These are phyloP conservation scores for Mactra quadrangularis DNA, from an alignment of 1,140 invertebrate genomes.

Conservation along the genomic window DNA sequence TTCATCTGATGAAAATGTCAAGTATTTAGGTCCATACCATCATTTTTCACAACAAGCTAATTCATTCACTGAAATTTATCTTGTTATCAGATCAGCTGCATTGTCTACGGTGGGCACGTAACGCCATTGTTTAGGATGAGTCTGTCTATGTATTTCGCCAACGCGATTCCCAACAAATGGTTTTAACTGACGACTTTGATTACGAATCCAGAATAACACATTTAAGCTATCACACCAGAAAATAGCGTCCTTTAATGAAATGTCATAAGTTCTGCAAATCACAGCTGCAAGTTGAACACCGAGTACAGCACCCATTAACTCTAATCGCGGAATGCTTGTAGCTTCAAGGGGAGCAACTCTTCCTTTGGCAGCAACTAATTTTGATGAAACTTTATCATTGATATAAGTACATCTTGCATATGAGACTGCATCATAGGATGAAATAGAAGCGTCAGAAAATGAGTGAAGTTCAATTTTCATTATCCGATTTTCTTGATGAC, in stretches of 20 bases:
- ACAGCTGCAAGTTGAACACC: not conserved
- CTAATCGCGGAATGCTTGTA: slow-evolving; percentile 27
- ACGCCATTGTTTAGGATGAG: slow-evolving; percentile 35
- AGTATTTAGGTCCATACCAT: slow-evolving; percentile 41
- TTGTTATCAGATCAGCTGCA: slow-evolving; percentile 8
- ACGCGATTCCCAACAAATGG: slow-evolving; percentile 48
- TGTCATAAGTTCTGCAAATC: slow-evolving; percentile 8
- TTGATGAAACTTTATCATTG: not conserved
- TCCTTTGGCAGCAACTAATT: slow-evolving; percentile 16
- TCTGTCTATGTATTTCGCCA: slow-evolving; percentile 18
- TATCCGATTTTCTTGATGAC: too few species aligned
- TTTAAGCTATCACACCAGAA: slow-evolving; percentile 53
- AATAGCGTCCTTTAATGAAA: not conserved
- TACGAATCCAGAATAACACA: slow-evolving; percentile 40
- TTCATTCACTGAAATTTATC: not conserved
- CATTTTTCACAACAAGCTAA: not conserved
- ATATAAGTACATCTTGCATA: slow-evolving; percentile 17
- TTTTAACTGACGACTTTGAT: slow-evolving; percentile 23
- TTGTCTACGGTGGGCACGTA: slow-evolving; percentile 3
- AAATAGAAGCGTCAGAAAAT: slow-evolving; percentile 24
- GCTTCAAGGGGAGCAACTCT: slow-evolving; percentile 20
- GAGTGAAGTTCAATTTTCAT: slow-evolving; percentile 4
- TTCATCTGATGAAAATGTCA: not conserved
- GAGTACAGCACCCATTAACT: slow-evolving; percentile 13
- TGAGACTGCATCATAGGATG: not conserved